Base-by-base conservation (phyloP, 2,888 invertebrate genomes). In the Volucella zonaria region DNA sequence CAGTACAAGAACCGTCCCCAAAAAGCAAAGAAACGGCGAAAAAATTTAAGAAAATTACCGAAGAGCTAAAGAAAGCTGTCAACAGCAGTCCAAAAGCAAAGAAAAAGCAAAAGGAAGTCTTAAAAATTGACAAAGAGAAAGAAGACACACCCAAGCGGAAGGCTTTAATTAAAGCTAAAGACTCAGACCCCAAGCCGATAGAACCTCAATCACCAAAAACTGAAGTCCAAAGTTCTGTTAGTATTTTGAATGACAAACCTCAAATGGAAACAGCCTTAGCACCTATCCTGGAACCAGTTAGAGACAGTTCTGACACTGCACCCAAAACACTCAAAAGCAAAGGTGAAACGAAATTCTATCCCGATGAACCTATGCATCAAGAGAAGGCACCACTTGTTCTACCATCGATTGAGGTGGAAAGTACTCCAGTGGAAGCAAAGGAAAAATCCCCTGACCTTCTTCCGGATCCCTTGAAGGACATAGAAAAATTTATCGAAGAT, bases 401-500 rank as follows among this genome's bases (percentile, higher is more conserved):
- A 31, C 31, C 31, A 31, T 31, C 31, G 6, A 8, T 43, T 8
- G 18, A 59, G 14, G 2, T 43, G n/a, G 8, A 12, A 14, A 3
- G 10, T 3, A 8, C 11, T 8, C 14, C 43, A 1, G 6, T 38
- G 8, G 58, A 23, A 2, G 15, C 38, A 2, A 87, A 88, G 18
- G 90, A 90, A 51, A 87, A 87, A 18, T 82, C 82, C 38, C 78
- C 79, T 0, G 79, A 86, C 15, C 45, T 68, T 10, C 15, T 86
- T 3, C 87, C 89, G 1, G 90, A 91, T 87, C 89, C 90, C 0
- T 87, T 91, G 2, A 89, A 89, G 49, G 91, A 91, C 68, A 91
- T 91, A 62, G 91, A 89, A 61, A 91, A 91, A 56, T 91, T 91
- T 73, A 91, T 91, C 6, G 91, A 90, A 70, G 90, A 89, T 59